Percentiles rank a stretch among this genome's conserved stretches.
These are phyloP conservation scores for Psittacula derbiana DNA, from an alignment of 2,797 vertebrate species.

Conservation along the genomic window DNA sequence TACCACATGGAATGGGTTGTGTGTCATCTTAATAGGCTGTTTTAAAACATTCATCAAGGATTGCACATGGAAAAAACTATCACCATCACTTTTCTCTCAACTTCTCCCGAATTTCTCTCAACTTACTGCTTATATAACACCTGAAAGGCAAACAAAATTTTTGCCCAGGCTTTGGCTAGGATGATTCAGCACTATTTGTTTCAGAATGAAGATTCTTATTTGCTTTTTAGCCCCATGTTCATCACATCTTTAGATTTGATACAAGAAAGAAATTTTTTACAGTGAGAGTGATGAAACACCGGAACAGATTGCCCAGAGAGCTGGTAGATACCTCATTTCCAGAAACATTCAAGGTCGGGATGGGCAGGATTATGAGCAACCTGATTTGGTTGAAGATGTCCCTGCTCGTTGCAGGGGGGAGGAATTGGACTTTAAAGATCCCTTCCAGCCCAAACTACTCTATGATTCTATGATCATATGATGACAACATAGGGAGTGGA, in stretches of 20 bases:
- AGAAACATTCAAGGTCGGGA: not conserved
- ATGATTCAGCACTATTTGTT: not conserved
- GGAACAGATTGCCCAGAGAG: not conserved
- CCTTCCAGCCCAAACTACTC: not conserved
- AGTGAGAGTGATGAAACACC: not conserved
- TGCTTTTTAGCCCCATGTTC: rapidly evolving
- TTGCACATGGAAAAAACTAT: not conserved
- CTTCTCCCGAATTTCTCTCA: not conserved
- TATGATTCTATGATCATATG: not conserved
- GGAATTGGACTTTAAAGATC: not conserved
- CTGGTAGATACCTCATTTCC: too few species aligned
- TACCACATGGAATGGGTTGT: not conserved
- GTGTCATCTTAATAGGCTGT: not conserved
- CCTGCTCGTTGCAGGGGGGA: too few species aligned
- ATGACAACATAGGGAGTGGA: not conserved
- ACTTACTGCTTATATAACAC: not conserved
- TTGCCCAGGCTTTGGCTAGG: not conserved
- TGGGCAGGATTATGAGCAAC: not conserved
- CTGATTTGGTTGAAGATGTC: not conserved
- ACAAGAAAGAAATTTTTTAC: not conserved
- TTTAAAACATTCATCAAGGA: not conserved
- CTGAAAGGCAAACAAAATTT: not conserved
- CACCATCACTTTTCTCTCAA: not conserved
- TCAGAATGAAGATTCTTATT: not conserved
- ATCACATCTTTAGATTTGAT: not conserved